Conservation (phyloP, 2,113 vertebrate genomes). For the Hoplias malabaricus region DNA sequence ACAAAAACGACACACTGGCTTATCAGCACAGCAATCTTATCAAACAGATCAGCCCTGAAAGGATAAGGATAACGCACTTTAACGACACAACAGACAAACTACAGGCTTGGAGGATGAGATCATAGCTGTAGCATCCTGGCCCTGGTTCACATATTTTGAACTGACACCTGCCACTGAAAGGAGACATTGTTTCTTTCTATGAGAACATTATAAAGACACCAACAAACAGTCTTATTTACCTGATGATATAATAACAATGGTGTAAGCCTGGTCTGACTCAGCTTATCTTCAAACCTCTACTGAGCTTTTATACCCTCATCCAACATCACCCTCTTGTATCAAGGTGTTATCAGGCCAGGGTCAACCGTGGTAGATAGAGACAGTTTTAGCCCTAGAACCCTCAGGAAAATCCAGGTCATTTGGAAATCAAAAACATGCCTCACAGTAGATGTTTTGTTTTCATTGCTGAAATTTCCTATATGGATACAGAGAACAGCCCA, state of each 20-base stretch:
- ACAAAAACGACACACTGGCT: not conserved
- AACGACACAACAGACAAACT: not conserved
- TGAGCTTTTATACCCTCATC: not conserved
- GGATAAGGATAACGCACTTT: not conserved
- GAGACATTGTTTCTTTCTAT: not conserved
- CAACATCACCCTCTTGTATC: not conserved
- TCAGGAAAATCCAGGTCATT: not conserved
- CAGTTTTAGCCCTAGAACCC: not conserved
- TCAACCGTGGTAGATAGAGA: not conserved
- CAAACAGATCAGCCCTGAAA: constrained; percentile 1
- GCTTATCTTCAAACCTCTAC: not conserved
- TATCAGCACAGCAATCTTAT: constrained; percentile 24
- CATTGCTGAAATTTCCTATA: no score
- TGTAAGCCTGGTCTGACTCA: not conserved
- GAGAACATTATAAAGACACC: not conserved
- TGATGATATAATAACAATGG: not conserved
- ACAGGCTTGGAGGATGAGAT: not conserved
- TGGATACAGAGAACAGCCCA: no score
- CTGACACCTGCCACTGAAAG: not conserved
- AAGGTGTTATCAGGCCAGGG: not conserved
- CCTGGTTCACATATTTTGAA: not conserved
- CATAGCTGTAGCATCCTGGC: not conserved
- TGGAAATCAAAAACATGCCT: constrained; percentile 8
- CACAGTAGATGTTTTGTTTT: no score
- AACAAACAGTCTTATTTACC: not conserved